Base-by-base conservation (phyloP, 2,888 invertebrate species). In the Mesochorus sp. region DNA sequence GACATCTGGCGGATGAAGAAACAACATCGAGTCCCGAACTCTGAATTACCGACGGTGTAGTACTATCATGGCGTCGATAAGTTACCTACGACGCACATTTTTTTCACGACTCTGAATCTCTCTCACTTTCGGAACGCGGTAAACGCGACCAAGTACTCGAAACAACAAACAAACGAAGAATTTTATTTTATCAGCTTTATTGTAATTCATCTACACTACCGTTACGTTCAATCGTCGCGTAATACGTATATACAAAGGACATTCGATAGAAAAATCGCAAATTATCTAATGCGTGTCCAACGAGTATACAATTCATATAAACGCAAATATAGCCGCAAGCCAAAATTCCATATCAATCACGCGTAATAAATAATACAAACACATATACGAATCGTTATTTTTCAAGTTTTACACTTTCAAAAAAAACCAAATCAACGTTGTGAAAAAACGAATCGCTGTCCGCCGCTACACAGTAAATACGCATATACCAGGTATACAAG, bases 161-260 rank as follows among this genome's bases (percentile, higher is more conserved):
- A n/a, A n/a, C n/a, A 57, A 57, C 12, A 1, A 57, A 37, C 21
- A 8, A 10, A 26, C 4, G 3, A 5, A 37, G 3, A 6, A n/a
- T 26, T 44, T 55, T 55, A 42, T 67, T 59, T 68, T 76, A 64
- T 79, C 61, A 53, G 37, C 34, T 77, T 79, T 76, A 80, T 80
- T 75, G 44, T 78, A 78, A 62, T 78, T 74, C 42, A 31, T 80
- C 72, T 80, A 81, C 81, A 80, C 71, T 53, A 61, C 26, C 42
- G 24, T 51, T 76, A 66, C 44, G 71, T n/a, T n/a, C 42, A 21
- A 70, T 71, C 47, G 68, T 76, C n/a, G n/a, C n/a, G n/a, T n/a
- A n/a, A 31, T 68, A 64, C 51, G 34, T 81, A 81, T 81, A 78
- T 80, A 81, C 77, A 81, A 78, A 75, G 68, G 62, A 81, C 81